Conservation (phyloP, 2,113 vertebrate species). For the Scortum barcoo region DNA sequence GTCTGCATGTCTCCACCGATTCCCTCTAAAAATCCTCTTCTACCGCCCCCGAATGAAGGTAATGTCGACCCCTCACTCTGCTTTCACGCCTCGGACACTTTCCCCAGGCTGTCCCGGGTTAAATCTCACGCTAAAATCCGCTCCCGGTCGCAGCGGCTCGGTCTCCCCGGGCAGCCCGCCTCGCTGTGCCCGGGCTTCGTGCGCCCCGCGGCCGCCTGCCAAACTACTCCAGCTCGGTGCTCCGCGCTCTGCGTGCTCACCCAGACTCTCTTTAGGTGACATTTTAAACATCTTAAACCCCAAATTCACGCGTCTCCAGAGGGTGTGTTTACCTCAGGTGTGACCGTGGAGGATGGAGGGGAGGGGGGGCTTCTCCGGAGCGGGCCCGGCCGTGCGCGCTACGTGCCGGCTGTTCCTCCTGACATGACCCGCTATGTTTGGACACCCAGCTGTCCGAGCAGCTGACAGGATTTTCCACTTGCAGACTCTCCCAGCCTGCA, state of each 20-base stretch:
- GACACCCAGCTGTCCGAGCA: slow-evolving; percentile 53
- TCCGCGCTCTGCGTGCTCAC: background rate
- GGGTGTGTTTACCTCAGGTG: slow-evolving; percentile 58
- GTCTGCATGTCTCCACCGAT: slow-evolving; percentile 80
- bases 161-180: background rate
- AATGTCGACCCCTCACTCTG: slow-evolving; percentile 15
- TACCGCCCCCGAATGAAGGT: slow-evolving; percentile 85
- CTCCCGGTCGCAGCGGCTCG: background rate
- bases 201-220: slow-evolving; percentile 47
- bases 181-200: slow-evolving; percentile 21
- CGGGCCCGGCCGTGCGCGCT: slow-evolving; percentile 5
- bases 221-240: slow-evolving; percentile 60
- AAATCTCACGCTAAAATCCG: background rate
- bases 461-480: background rate
- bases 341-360: slow-evolving; percentile 56
- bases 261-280: background rate
- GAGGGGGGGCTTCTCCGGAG: slow-evolving; percentile 35
- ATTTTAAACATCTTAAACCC: background rate
- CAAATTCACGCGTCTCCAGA: accelerated
- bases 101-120: background rate
- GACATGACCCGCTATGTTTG: slow-evolving; percentile 68
- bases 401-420: slow-evolving; percentile 56
- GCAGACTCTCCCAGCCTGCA: background rate
- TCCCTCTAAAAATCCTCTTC: slow-evolving; percentile 56
- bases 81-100: background rate